Conservation (phyloP, 1,140 invertebrate genomes). For the Gonatopus flavifemur region DNA sequence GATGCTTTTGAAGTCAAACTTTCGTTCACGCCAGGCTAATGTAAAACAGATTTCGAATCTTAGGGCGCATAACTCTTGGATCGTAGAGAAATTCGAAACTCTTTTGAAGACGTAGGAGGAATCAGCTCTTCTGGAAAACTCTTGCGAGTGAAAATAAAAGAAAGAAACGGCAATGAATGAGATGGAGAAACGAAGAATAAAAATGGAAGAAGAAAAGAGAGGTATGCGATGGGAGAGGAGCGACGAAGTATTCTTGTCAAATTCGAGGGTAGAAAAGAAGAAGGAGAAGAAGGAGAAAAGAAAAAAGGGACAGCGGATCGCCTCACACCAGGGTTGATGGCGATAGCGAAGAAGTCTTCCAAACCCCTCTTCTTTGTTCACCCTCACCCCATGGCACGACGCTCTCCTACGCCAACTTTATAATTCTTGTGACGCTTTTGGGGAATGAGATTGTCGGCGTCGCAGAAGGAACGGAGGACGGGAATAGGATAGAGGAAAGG, state of each 20-base stretch:
- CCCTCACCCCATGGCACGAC: conserved; percentile 8
- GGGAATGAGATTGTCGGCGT: conserved; percentile 48
- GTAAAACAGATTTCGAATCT: conserved; percentile 24
- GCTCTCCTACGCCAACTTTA: conserved; percentile 49
- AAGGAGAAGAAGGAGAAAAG: not conserved
- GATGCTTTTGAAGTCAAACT: too few species aligned
- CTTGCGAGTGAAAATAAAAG: conserved; percentile 7
- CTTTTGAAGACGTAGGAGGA: conserved; percentile 8
- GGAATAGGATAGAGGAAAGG: conserved; percentile 2
- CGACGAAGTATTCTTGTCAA: conserved; percentile 22
- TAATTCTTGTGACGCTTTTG: conserved; percentile 56
- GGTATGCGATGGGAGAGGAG: conserved; percentile 22
- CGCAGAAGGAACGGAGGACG: conserved; percentile 7
- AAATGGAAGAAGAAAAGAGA: conserved; percentile 19
- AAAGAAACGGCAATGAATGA: conserved; percentile 10
- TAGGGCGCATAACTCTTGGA: conserved; percentile 16
- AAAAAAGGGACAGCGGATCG: conserved; percentile 7
- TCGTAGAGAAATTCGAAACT: conserved; percentile 22
- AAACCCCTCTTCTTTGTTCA: not conserved
- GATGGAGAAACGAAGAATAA: conserved; percentile 16
- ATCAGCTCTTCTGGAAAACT: conserved; percentile 11
- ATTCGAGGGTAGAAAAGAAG: not conserved
- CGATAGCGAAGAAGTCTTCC: conserved; percentile 28
- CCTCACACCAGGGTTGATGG: conserved; percentile 29
- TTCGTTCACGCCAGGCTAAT: conserved; percentile 22